Percentiles rank a stretch among this genome's conserved stretches.
These are phyloP conservation scores for Anabas testudineus DNA, from an alignment of 2,797 vertebrate species.

Conservation along the genomic window DNA sequence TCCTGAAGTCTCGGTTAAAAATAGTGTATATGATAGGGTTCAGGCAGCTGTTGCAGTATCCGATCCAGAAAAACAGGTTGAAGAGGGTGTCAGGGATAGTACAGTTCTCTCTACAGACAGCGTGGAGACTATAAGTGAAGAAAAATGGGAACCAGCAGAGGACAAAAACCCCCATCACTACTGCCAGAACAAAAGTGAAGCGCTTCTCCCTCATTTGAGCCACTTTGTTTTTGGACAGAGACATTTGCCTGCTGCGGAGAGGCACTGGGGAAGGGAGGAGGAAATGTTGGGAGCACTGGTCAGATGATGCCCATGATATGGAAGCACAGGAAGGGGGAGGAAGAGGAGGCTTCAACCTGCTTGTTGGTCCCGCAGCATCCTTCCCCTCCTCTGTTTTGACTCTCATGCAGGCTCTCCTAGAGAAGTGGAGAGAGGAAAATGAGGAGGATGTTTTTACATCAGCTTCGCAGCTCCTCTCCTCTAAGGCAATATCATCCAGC, in stretches of 20 bases:
- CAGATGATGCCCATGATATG: constrained; percentile 72
- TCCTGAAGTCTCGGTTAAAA: constrained; percentile 86
- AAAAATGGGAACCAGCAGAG: constrained; percentile 88
- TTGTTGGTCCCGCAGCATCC: constrained; percentile 32
- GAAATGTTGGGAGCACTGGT: constrained; percentile 69
- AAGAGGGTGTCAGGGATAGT: constrained; percentile 80
- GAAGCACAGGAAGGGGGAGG: constrained; percentile 62
- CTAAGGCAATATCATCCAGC: constrained; percentile 83
- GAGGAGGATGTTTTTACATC: constrained; percentile 58
- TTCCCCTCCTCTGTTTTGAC: constrained; percentile 44
- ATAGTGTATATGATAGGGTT: constrained; percentile 87
- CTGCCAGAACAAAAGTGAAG: constrained; percentile 84
- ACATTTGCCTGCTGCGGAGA: constrained; percentile 47
- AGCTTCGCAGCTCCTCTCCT: constrained; percentile 73
- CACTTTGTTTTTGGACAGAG: constrained; percentile 77
- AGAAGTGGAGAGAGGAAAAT: constrained; percentile 65
- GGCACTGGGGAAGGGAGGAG: constrained; percentile 67
- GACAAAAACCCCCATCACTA: constrained; percentile 85
- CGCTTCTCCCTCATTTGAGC: constrained; percentile 84
- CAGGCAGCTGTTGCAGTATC: constrained; percentile 86
- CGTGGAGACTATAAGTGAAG: constrained; percentile 85
- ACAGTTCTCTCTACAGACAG: constrained; percentile 80
- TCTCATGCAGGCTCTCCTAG: constrained; percentile 51
- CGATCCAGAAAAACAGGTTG: constrained; percentile 87
- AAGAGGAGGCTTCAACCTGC: constrained; percentile 61